Evolutionary conservation across 2,113 vertebrate species (phyloP).

Genomic region (Ramphastos sulfuratus): DNA sequence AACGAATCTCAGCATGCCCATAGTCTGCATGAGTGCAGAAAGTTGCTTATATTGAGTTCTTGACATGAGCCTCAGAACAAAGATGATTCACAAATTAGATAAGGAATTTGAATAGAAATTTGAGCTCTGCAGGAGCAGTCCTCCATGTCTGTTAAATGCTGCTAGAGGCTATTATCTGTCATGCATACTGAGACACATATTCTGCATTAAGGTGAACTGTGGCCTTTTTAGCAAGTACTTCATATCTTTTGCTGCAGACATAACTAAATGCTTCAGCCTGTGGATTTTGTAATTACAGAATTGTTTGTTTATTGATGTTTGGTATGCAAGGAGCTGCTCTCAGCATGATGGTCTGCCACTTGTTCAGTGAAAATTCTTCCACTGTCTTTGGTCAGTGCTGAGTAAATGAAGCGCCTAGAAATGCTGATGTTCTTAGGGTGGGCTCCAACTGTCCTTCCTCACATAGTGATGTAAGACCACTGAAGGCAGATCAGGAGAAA

Average conservation of each 20-base stretch:
- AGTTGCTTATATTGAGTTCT: neutral
- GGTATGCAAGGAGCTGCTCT: neutral
- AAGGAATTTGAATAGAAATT: neutral
- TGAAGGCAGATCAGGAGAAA: neutral
- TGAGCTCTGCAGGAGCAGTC: neutral
- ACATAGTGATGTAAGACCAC: neutral
- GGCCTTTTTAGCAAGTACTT: neutral
- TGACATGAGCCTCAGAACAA: neutral
- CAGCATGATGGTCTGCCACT: neutral
- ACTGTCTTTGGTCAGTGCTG: neutral
- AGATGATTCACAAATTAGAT: conserved; percentile 5
- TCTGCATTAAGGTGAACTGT: neutral
- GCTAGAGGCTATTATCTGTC: neutral
- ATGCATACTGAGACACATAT: neutral
- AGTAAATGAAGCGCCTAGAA: neutral
- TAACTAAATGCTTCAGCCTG: neutral
- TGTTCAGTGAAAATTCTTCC: neutral
- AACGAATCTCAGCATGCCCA: conserved; percentile 14
- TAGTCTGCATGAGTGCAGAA: neutral
- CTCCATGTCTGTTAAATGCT: neutral
- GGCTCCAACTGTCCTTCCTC: neutral
- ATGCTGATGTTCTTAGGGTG: neutral
- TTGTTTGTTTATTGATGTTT: neutral
- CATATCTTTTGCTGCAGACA: neutral
- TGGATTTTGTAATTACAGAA: neutral